A percentile compares a stretch with the other conserved stretches of the same genome.
Conservation (phyloP, 92 coral and sea anemone species). For the Hydrozoanthus gracilis region DNA sequence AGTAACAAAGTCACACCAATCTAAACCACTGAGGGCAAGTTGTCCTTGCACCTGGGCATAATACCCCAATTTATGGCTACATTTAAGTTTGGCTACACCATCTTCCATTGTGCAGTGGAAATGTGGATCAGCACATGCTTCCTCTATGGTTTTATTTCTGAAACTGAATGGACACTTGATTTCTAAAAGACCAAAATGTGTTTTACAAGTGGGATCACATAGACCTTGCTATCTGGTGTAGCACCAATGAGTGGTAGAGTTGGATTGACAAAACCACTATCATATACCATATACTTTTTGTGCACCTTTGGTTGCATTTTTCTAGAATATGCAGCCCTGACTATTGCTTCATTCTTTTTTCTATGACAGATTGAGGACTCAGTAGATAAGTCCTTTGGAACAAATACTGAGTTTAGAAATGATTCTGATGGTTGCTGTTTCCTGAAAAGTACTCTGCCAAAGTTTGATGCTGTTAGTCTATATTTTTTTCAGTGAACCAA, state of each 20-base stretch:
- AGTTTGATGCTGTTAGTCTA: too few species aligned
- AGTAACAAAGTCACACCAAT: constrained; percentile 27
- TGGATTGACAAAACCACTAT: constrained; percentile 67
- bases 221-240: constrained; percentile 77
- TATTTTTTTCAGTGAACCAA: too few species aligned
- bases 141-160: constrained; percentile 58
- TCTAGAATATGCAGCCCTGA: too few species aligned
- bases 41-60: constrained; percentile 69
- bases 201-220: constrained; percentile 64
- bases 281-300: constrained; percentile 61
- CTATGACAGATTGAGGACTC: constrained; percentile 62
- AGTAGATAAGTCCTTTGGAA: constrained; percentile 34
- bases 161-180: constrained; percentile 58
- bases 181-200: constrained; percentile 68
- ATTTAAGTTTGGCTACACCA: constrained; percentile 54
- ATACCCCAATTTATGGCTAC: constrained; percentile 54
- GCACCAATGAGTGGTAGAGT: constrained; percentile 70
- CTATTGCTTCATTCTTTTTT: too few species aligned
- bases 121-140: constrained; percentile 55
- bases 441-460: too few species aligned
- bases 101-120: constrained; percentile 53
- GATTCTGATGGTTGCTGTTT: too few species aligned
- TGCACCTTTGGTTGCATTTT: constrained; percentile 52
- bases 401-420: too few species aligned
- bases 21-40: constrained; percentile 71